A percentile compares a stretch with the other conserved stretches of the same genome.
phyloP scores from a whole-genome alignment of 2,113 vertebrate genomes.

The Rhegmatorhina hoffmannsi region DNA sequence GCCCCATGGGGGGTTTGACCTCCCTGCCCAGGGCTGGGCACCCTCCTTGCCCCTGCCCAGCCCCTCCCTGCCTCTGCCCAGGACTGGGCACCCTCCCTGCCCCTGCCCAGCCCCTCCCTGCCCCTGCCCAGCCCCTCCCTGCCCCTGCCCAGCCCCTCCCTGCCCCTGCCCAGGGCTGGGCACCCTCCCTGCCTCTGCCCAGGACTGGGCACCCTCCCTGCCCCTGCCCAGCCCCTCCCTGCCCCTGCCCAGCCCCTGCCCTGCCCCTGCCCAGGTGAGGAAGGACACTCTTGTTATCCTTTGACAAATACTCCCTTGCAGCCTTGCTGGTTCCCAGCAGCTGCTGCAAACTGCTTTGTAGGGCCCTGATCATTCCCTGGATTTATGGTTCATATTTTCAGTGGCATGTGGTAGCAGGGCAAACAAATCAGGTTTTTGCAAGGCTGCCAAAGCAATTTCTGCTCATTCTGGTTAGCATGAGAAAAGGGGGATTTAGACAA shows the following conservation, averaged over 20 bases:
- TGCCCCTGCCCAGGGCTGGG: too few species aligned
- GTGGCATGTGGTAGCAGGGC: conserved; percentile 3
- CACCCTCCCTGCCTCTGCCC: too few species aligned
- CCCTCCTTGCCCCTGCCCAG: background rate
- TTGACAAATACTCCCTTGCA: background rate
- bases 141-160: background rate
- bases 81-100: too few species aligned
- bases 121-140: background rate
- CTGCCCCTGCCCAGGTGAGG: background rate
- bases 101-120: background rate
- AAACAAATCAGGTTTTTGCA: conserved; percentile 41
- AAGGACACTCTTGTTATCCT: rapidly evolving
- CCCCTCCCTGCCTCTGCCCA: too few species aligned
- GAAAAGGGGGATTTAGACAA: background rate
- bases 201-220: background rate
- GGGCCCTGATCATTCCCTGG: background rate
- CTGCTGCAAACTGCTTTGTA: background rate
- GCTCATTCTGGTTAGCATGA: background rate
- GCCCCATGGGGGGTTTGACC: background rate
- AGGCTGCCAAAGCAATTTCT: conserved; percentile 47
- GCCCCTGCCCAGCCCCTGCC: too few species aligned
- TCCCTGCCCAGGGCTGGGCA: background rate
- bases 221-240: background rate
- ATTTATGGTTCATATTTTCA: conserved; percentile 29
- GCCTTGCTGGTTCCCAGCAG: background rate